Conservation (phyloP, 92 coral and sea anemone genomes). For the Zoanthus gigantus region DNA sequence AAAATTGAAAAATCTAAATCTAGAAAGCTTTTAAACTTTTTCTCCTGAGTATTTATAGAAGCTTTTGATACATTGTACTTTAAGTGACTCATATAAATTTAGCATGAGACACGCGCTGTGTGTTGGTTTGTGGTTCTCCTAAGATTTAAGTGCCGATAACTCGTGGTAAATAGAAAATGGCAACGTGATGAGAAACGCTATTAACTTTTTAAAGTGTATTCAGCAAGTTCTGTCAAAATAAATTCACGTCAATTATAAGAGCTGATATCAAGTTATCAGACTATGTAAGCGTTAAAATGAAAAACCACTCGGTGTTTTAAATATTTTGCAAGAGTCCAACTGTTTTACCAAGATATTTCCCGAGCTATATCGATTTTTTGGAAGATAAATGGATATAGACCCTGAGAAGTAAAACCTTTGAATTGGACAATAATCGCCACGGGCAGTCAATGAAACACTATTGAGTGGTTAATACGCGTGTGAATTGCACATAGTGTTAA, state of each 20-base stretch:
- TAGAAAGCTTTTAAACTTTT: conserved; percentile 40
- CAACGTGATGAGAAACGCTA: neutral
- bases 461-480: conserved; percentile 26
- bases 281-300: neutral
- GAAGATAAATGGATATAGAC: conserved; percentile 27
- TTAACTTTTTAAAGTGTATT: conserved; percentile 4
- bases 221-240: conserved; percentile 4
- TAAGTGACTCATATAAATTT: neutral
- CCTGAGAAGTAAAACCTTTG: neutral
- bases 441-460: conserved; percentile 7
- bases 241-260: neutral
- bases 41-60: conserved; percentile 2
- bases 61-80: conserved; percentile 3
- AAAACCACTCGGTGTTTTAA: neutral
- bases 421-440: conserved; percentile 21
- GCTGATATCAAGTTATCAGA: neutral
- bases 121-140: neutral
- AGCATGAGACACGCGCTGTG: neutral
- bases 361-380: conserved; percentile 15
- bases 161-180: neutral
- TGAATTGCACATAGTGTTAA: conserved; percentile 33
- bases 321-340: conserved; percentile 37
- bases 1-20: conserved; percentile 7
- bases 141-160: conserved; percentile 29
- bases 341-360: conserved; percentile 39